Conservation (phyloP, 2,888 invertebrate species). For the Cataglyphis cursor region DNA sequence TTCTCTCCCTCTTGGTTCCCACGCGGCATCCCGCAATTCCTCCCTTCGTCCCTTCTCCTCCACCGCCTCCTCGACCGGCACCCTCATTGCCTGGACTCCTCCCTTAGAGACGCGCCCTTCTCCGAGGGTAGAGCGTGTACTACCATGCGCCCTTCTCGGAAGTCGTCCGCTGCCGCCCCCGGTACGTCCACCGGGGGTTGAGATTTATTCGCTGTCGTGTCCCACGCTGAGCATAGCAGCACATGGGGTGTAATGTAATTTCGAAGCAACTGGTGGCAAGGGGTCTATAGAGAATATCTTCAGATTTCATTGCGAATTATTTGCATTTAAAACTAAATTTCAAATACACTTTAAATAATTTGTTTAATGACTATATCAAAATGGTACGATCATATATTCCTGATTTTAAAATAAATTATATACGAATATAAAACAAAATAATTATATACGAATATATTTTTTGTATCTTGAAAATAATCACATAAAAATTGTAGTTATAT, state of each 20-base stretch:
- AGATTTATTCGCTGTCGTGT: conserved; percentile 53
- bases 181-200: conserved; percentile 42
- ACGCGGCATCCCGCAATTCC: conserved; percentile 75
- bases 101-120: conserved; percentile 68
- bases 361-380: background rate
- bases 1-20: conserved; percentile 80
- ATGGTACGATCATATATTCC: background rate
- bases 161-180: conserved; percentile 60
- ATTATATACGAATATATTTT: background rate
- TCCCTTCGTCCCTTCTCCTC: conserved; percentile 65
- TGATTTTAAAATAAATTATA: background rate
- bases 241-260: conserved; percentile 32
- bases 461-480: background rate
- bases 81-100: conserved; percentile 70
- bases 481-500: background rate
- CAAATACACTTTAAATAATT: background rate
- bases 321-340: conserved; percentile 8
- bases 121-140: conserved; percentile 52
- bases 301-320: no score
- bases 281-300: background rate
- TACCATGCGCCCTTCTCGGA: conserved; percentile 56
- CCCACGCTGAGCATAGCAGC: conserved; percentile 57
- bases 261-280: conserved; percentile 70
- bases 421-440: background rate
- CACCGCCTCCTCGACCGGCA: conserved; percentile 69